Evolutionary conservation across 2,888 invertebrate species (phyloP), one percentile per base, ranked within the genome.

Genomic region (Quadriops clusia): DNA sequence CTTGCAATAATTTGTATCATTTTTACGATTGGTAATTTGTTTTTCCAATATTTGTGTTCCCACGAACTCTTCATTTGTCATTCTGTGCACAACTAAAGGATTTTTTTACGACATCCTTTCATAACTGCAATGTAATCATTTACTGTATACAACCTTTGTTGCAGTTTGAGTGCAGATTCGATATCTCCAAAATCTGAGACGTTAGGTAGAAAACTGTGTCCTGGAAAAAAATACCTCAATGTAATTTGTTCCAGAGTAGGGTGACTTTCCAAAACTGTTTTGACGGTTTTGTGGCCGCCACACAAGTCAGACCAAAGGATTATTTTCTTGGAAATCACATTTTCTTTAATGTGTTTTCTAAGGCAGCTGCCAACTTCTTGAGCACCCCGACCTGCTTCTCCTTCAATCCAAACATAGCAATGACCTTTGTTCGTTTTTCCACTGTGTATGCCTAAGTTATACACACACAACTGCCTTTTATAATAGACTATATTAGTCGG

Each of bases 401-500:
- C 37, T 34, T 47, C 49, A 11, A 39, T 34, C 46, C 49, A 49
- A 3, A 36, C 23, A 32, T 41, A 44, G 34, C 37, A 36, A 18
- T 20, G 32, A 7, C 34, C 30, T 30, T 28, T 8, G 23, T 30
- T 12, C 32, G 14, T 14, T 23, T 39, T 40, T 6, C 36, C 39
- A 14, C 32, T 26, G 21, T 45, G 42, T 15, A 50, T 33, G 5
- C 45, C 44, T 9, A 18, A 28, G 30, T 46, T 48, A 25, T 47
- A 49, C 4, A 46, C 22, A 40, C 47, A 47, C n/a, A 50, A 33
- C 26, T 45, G 47, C n/a, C 49, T 21, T 32, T 49, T 49, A 30
- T 49, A 48, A 30, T 38, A 46, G 6, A 46, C 32, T 7, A 46
- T 34, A 23, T 38, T 42, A 13, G 42, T 44, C 5, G 45, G 42